These are phyloP conservation scores for Sciaenops ocellatus DNA, from an alignment of 2,797 vertebrate species.

Conservation along the genomic window DNA sequence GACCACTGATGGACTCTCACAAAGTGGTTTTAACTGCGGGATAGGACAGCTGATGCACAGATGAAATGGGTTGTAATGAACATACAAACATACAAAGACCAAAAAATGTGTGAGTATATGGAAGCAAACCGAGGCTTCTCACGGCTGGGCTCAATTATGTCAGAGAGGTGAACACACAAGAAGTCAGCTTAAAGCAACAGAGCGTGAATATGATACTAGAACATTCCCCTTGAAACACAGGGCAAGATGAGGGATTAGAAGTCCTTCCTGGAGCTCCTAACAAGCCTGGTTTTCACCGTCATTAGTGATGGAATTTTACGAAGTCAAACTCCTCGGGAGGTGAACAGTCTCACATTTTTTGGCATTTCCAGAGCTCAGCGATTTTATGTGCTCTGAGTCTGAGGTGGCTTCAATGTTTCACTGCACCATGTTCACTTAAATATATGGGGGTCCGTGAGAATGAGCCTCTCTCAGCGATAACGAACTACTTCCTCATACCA, in stretches of 20 bases:
- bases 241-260: constrained; percentile 73
- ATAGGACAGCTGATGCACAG: background rate
- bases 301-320: constrained; percentile 57
- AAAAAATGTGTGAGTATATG: constrained; percentile 7
- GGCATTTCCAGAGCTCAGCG: constrained; percentile 57
- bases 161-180: constrained; percentile 56
- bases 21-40: constrained; percentile 21
- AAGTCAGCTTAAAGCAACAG: constrained; percentile 72
- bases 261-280: constrained; percentile 52
- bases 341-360: constrained; percentile 38
- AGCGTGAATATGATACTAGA: constrained; percentile 72
- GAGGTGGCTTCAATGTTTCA: constrained; percentile 32
- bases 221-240: constrained; percentile 70
- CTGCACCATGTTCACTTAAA: constrained; percentile 13
- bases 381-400: constrained; percentile 11
- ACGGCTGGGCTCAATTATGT: constrained; percentile 66
- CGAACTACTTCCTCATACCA: constrained; percentile 59
- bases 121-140: constrained; percentile 51
- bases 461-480: constrained; percentile 36
- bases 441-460: constrained; percentile 25
- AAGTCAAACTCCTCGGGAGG: constrained; percentile 28
- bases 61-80: background rate
- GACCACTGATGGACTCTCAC: constrained; percentile 47
- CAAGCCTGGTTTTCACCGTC: constrained; percentile 55
- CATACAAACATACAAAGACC: constrained; percentile 7